Evolutionary conservation across 2,888 invertebrate species (phyloP), one percentile per base, ranked within the genome.

Genomic region (Plebejus argus): DNA sequence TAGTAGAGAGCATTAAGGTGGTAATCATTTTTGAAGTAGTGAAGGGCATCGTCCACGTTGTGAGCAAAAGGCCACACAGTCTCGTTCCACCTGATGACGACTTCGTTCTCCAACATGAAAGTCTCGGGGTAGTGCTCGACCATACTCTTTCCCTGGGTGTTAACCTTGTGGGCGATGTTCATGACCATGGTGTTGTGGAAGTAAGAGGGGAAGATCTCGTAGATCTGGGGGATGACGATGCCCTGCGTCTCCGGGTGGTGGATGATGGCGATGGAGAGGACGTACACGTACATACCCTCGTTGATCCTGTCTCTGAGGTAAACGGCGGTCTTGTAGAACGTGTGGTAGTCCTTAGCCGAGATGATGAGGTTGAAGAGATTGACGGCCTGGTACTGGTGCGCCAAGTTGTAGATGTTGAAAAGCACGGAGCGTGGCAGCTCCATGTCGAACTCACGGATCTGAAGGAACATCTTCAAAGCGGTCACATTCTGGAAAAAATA

Each of bases 11-110:
- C 84, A 87, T 96, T 97, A 76, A 96, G 90, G 78, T 95, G 96
- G 78, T 96, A 90, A 86, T 97, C 97, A 84, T 97, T 96, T 20
- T 96, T 96, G 91, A 95, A 97, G 90, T 97, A 97, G 49, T 94
- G 90, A 71, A 97, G 82, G 15, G 93, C 88, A 78, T 95, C 93
- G 80, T 96, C 96, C 1, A 94, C 89, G 84, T 95, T 91, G 33
- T 79, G 74, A 81, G 94, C 88, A 82, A 93, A 91, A 77, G 95
- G 94, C 91, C 94, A 94, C 15, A 94, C 93, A 15, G 96, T 95
- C 83, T 95, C 95, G 88, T 97, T 96, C 82, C 95, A 95, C 78
- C 93, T 92, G 78, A 96, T 95, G n/a, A 95, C 93, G 78, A 95
- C 91, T 82, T 92, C 89, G 56, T 95, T 89, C 76, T 94, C 87